Conservation (phyloP, 2,113 vertebrate genomes). For the Oxyruncus cristatus region DNA sequence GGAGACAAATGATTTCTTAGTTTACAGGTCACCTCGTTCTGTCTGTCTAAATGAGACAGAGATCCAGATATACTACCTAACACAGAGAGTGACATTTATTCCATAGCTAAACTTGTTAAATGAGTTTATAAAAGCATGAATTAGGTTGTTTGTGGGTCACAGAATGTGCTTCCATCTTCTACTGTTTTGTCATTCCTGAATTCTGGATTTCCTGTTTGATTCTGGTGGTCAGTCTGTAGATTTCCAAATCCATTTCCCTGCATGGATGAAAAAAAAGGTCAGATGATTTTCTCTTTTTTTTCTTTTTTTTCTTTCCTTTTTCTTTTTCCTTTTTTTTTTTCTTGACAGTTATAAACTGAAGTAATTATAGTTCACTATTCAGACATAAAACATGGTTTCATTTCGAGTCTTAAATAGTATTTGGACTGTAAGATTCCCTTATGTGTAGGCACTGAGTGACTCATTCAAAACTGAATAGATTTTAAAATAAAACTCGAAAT, state of each 20-base stretch:
- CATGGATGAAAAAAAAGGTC: not conserved
- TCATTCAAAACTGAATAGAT: constrained; percentile 52
- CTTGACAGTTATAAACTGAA: constrained; percentile 9
- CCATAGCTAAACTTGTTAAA: not conserved
- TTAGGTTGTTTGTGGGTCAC: not conserved
- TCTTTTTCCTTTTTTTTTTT: not conserved
- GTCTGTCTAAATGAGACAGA: not conserved
- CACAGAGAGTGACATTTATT: not conserved
- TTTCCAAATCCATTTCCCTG: too few species aligned
- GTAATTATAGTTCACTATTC: constrained; percentile 37
- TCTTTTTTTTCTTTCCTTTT: not conserved
- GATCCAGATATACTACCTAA: not conserved
- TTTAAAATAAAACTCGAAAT: constrained; percentile 50
- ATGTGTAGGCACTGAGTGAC: constrained; percentile 33
- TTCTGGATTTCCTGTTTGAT: not conserved
- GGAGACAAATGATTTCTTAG: not conserved
- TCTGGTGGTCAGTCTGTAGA: not conserved
- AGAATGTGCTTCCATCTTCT: not conserved
- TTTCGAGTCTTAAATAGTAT: constrained; percentile 46
- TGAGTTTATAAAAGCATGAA: not conserved
- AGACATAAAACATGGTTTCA: constrained; percentile 47
- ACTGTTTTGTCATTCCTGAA: not conserved
- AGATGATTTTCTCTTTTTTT: not conserved
- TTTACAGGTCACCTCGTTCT: not conserved
- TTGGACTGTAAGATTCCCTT: constrained; percentile 48